Evolutionary conservation across 1,140 invertebrate genomes (phyloP), one percentile per base, ranked within the genome.

Genomic region (Drosophila neocordata): DNA sequence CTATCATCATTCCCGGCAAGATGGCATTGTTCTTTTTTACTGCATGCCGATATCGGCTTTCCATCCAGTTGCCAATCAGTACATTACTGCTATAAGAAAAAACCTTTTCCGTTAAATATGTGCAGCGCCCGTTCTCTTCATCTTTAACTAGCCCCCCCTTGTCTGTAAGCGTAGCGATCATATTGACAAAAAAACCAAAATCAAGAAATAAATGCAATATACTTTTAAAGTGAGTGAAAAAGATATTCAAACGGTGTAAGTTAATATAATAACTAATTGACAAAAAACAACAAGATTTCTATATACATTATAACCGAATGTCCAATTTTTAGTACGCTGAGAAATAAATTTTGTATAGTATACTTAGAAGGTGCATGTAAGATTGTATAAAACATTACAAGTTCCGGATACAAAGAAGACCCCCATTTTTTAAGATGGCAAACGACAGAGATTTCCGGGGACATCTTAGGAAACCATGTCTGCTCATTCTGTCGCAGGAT

Each of bases 21-120:
- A 77, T 52, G 0, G 71, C 62, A 1, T 55, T 74, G 1, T 41
- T 61, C n/a, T 51, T 66, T 12, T 61, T 44, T 0, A 44, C 41
- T 12, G 31, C 9, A 0, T 15, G 15, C 1, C 22, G 37, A 4
- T 15, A 59, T 0, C 75, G 71, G 2, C n/a, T 5, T 5, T 51
- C 51, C 24, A 22, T 15, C 72, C 75, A 77, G 13, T 74, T 35
- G 2, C 75, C 75, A 4, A 51, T 63, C 11, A 77, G 15, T 0
- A 74, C 72, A 13, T 38, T 31, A 27, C 62, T 60, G 55, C 55
- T 74, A 18, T 77, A 77, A 2, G 11, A 2, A 12, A 73, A 48
- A 0, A 57, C 52, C 20, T 74, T 77, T 7, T 69, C 65, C 2
- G 63, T 63, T 0, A 69, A 9, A 31, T 77, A 77, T 2, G 66